Evolutionary conservation across 2,113 vertebrate species (phyloP).

Genomic region (Lycaon pictus): DNA sequence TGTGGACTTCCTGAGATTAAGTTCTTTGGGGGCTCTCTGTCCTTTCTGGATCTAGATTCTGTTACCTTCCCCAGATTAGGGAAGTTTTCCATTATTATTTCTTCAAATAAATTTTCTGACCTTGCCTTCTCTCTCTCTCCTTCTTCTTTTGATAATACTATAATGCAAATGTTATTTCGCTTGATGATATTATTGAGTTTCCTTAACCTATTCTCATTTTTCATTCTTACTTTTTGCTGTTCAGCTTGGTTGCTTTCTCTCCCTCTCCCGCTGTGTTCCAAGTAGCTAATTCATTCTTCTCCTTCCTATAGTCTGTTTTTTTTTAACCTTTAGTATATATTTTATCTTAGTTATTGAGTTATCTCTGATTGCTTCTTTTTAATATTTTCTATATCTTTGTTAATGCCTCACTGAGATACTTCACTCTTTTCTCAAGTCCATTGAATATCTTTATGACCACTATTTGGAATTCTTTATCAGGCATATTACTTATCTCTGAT

Average conservation of each 20-base stretch:
- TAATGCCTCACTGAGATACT: neutral
- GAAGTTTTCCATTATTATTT: neutral
- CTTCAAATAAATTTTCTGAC: neutral
- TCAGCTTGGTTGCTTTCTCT: neutral
- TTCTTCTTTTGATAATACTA: neutral
- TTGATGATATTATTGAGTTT: neutral
- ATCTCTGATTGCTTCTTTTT: neutral
- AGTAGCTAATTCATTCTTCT: neutral
- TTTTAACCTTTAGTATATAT: neutral
- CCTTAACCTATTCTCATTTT: neutral
- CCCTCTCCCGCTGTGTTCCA: neutral
- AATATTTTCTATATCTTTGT: neutral
- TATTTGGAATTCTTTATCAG: neutral
- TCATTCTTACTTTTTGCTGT: neutral
- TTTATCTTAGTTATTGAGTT: neutral
- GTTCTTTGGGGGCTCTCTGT: neutral
- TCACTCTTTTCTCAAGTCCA: neutral
- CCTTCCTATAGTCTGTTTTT: neutral
- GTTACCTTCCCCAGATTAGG: neutral
- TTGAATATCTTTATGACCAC: neutral
- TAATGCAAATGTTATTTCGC: neutral
- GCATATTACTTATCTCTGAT: neutral
- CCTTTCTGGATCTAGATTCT: neutral
- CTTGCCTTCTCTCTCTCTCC: neutral
- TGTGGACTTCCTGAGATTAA: neutral